Conservation (phyloP, 2,113 vertebrate genomes). For the Heterochromis multidens region DNA sequence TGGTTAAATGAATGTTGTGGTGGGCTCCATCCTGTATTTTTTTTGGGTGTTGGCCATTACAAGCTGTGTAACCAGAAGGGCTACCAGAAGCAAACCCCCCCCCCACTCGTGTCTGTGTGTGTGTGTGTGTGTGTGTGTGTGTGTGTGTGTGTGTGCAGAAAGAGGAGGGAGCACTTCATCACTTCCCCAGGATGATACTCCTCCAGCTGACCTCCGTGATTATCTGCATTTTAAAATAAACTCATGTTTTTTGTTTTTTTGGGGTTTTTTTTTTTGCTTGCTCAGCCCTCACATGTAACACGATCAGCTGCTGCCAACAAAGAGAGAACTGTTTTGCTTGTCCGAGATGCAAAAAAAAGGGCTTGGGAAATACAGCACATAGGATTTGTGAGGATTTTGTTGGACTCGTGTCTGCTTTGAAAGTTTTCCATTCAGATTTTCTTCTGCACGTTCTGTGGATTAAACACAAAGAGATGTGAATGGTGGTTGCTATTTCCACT, state of each 20-base stretch:
- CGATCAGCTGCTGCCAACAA: background rate
- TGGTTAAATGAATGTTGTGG: background rate
- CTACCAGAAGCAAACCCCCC: slow-evolving; percentile 15
- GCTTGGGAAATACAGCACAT: background rate
- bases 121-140: background rate
- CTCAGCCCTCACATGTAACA: slow-evolving; percentile 23
- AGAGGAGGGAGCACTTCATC: slow-evolving; percentile 1
- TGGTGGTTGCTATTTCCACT: background rate
- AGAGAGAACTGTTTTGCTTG: background rate
- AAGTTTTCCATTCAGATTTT: background rate
- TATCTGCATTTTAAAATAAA: slow-evolving; percentile 33
- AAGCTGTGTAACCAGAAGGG: slow-evolving; percentile 47
- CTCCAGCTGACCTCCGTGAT: slow-evolving; percentile 31
- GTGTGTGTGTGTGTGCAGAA: background rate
- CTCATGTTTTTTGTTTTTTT: background rate
- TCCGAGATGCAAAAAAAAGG: background rate
- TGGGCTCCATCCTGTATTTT: slow-evolving; percentile 3
- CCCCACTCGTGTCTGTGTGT: background rate
- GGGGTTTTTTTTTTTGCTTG: background rate
- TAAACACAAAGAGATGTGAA: background rate
- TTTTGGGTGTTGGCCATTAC: slow-evolving; percentile 57
- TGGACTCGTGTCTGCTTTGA: fast-evolving
- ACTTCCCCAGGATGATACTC: slow-evolving; percentile 33
- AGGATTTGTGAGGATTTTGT: background rate
- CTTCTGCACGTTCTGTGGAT: background rate